Evolutionary conservation across 2,113 vertebrate genomes (phyloP).

Genomic region (Perca flavescens): DNA sequence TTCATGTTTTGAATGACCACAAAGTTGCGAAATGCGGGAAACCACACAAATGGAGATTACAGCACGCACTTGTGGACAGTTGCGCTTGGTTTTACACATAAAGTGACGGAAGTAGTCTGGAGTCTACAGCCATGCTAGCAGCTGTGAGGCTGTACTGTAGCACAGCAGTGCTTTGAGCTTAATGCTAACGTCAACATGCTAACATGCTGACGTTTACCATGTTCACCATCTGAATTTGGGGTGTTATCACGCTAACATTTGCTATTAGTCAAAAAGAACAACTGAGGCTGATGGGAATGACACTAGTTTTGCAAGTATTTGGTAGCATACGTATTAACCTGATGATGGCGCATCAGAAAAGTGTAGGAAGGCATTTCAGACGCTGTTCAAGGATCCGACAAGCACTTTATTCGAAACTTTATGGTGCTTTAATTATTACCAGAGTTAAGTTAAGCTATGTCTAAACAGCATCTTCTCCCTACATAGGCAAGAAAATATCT

Average conservation of each 20-base stretch:
- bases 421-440: too few species aligned
- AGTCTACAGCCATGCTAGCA: too few species aligned
- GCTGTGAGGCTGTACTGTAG: too few species aligned
- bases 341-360: not conserved
- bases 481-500: not conserved
- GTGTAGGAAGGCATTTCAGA: too few species aligned
- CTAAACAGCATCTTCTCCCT: conserved; percentile 4
- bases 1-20: not conserved
- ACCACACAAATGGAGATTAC: too few species aligned
- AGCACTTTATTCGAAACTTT: not conserved
- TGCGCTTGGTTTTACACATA: not conserved
- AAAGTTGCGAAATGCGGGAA: not conserved
- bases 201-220: not conserved
- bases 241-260: not conserved
- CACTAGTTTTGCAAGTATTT: not conserved
- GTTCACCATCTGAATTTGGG: not conserved
- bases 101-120: not conserved
- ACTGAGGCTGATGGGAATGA: not conserved
- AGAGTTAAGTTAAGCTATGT: not conserved
- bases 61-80: not conserved
- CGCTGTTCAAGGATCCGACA: too few species aligned
- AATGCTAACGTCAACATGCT: not conserved
- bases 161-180: too few species aligned
- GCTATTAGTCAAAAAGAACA: not conserved
- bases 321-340: too few species aligned